A percentile compares a stretch with the other conserved stretches of the same genome.
These are phyloP conservation scores for Synergus japonicus DNA, from an alignment of 2,888 invertebrate species.

Conservation along the genomic window DNA sequence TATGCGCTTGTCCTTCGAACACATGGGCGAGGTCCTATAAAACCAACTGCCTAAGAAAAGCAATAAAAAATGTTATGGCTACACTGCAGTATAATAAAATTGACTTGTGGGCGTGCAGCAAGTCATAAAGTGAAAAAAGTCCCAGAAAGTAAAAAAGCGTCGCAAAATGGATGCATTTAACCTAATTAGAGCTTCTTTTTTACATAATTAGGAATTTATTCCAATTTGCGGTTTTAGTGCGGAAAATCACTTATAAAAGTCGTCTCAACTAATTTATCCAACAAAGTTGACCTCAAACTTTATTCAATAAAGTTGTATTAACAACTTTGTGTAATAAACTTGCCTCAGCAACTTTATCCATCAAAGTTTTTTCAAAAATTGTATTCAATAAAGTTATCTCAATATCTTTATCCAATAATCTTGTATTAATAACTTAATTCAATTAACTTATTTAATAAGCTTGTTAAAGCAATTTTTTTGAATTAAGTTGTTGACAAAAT, in stretches of 20 bases:
- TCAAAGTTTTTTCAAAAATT: too few species aligned
- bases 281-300: too few species aligned
- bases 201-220: not conserved
- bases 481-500: too few species aligned
- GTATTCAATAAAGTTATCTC: too few species aligned
- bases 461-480: too few species aligned
- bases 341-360: too few species aligned
- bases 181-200: not conserved
- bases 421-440: too few species aligned
- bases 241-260: not conserved
- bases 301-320: too few species aligned
- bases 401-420: too few species aligned
- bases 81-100: constrained; percentile 13
- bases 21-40: constrained; percentile 35
- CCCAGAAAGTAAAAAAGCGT: constrained; percentile 1
- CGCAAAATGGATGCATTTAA: not conserved
- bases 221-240: not conserved
- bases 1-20: constrained; percentile 39
- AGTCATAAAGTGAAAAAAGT: constrained; percentile 22
- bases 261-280: not conserved
- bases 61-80: constrained; percentile 39
- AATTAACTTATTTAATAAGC: too few species aligned
- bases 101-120: constrained; percentile 37
- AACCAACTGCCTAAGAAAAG: constrained; percentile 36
- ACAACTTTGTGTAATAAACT: too few species aligned